Conservation (phyloP, 2,113 vertebrate genomes). For the Meriones unguiculatus region DNA sequence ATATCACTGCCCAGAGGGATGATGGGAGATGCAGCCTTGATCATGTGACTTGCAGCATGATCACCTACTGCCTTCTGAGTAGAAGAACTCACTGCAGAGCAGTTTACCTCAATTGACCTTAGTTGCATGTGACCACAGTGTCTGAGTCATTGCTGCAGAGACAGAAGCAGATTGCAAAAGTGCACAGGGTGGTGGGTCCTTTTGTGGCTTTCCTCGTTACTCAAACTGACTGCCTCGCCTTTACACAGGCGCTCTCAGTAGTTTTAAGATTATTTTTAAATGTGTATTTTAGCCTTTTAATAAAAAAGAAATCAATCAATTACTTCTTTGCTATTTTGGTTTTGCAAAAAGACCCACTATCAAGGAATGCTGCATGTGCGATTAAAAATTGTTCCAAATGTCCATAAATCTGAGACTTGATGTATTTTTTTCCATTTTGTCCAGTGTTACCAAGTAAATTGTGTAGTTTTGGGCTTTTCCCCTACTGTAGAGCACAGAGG, state of each 20-base stretch:
- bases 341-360: conserved; percentile 99
- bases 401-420: conserved; percentile 89
- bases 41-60: conserved; percentile 96
- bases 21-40: conserved; percentile 97
- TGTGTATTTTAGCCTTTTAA: conserved; percentile 87
- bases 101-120: conserved; percentile 94
- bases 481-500: conserved; percentile 79
- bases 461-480: conserved; percentile 80
- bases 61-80: conserved; percentile 95
- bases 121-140: conserved; percentile 91
- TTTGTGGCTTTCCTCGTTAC: conserved; percentile 98
- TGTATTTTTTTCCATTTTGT: conserved; percentile 88
- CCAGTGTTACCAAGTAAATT: conserved; percentile 85
- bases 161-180: conserved; percentile 87
- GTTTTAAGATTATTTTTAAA: conserved; percentile 86
- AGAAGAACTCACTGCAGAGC: conserved; percentile 95
- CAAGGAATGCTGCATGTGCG: conserved; percentile 93
- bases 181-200: conserved; percentile 99
- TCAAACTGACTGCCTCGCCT: conserved; percentile 86
- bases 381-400: conserved; percentile 88
- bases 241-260: conserved; percentile 88
- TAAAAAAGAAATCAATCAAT: conserved; percentile 82
- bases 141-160: conserved; percentile 86
- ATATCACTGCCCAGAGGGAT: conserved; percentile 96
- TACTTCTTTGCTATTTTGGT: conserved; percentile 87